Percentiles rank a stretch among this genome's conserved stretches.
phyloP scores from a whole-genome alignment of 2,797 vertebrate genomes.

The Gymnoscopelus braueri region DNA sequence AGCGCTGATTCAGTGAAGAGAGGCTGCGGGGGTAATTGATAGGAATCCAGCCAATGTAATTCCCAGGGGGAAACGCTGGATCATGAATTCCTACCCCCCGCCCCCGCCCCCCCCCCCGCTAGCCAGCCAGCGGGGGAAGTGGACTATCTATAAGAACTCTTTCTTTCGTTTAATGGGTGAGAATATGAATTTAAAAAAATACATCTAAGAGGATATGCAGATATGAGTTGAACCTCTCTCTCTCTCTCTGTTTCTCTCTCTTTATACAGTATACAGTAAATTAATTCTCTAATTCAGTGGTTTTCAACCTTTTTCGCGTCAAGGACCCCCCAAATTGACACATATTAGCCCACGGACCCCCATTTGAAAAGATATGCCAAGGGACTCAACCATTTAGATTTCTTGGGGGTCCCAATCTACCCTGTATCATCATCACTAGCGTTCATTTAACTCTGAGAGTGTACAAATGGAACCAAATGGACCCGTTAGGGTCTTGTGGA shows the following conservation, averaged over 20 bases:
- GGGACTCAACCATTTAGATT: too few species aligned
- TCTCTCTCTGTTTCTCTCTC: conserved; percentile 27
- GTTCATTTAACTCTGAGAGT: too few species aligned
- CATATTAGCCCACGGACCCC: too few species aligned
- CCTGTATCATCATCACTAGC: too few species aligned
- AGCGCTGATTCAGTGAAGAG: conserved; percentile 78
- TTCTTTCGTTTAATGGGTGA: conserved; percentile 44
- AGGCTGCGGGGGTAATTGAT: conserved; percentile 80
- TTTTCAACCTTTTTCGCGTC: too few species aligned
- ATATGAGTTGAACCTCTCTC: conserved; percentile 53
- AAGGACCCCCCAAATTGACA: too few species aligned
- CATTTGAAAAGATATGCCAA: too few species aligned
- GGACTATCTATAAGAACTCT: conserved; percentile 60
- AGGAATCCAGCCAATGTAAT: conserved; percentile 76
- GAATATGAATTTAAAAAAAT: conserved; percentile 57
- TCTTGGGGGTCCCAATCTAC: too few species aligned
- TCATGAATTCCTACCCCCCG: conserved; percentile 69
- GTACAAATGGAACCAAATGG: too few species aligned
- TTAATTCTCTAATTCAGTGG: too few species aligned
- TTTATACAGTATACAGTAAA: not conserved
- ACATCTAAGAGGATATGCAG: conserved; percentile 61
- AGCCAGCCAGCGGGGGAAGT: conserved; percentile 52
- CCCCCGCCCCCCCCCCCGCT: not conserved
- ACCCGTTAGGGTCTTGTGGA: too few species aligned
- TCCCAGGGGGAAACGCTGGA: conserved; percentile 72